Conservation (phyloP, 2,797 vertebrate species). For the Nannoperca obscura region DNA sequence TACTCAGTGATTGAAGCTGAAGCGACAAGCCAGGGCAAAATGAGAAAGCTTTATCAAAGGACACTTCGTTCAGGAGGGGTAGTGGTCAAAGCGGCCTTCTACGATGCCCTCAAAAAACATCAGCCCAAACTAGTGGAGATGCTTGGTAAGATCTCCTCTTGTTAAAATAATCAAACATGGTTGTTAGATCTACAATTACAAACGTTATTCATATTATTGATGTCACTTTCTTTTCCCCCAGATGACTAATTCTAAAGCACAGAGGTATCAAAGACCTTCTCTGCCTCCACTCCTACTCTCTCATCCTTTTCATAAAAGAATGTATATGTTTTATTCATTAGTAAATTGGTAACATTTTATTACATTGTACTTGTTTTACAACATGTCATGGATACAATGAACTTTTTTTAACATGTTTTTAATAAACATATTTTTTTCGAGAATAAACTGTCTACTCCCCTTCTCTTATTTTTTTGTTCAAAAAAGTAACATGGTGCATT, state of each 20-base stretch:
- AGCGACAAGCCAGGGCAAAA: rapidly evolving
- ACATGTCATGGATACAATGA: not conserved
- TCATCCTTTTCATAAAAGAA: not conserved
- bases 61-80: slow-evolving; percentile 27
- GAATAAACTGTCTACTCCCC: not conserved
- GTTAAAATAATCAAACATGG: not conserved
- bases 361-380: not conserved
- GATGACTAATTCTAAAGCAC: slow-evolving; percentile 17
- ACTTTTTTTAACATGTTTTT: not conserved
- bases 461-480: not conserved
- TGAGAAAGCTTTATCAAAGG: slow-evolving; percentile 17
- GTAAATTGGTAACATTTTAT: not conserved
- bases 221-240: slow-evolving; percentile 26
- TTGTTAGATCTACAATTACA: not conserved
- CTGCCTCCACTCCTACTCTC: not conserved
- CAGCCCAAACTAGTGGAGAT: not conserved
- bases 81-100: slow-evolving; percentile 68
- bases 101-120: slow-evolving; percentile 51
- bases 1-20: not conserved
- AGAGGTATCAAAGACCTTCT: not conserved
- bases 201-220: slow-evolving; percentile 9
- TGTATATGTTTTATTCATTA: not conserved
- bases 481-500: not conserved
- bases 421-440: not conserved
- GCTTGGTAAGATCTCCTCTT: slow-evolving; percentile 37